phyloP scores from a whole-genome alignment of 1,140 invertebrate genomes.

The Euwallacea similis region DNA sequence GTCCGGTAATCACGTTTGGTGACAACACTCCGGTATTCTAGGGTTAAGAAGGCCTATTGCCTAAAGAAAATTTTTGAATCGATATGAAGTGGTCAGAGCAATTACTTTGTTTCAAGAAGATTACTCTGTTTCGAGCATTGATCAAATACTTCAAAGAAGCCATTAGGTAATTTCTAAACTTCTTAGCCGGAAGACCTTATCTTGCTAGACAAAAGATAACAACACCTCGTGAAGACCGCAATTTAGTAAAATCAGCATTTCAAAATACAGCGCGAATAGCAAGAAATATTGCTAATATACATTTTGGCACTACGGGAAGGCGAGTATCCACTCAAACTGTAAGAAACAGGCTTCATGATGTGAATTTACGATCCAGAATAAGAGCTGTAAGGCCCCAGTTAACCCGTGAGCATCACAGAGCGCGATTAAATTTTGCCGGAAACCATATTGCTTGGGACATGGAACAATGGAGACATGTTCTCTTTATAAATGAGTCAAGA shows the following conservation, averaged over 20 bases:
- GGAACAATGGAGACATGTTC: not conserved
- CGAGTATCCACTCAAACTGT: not conserved
- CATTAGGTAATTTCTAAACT: conserved; percentile 9
- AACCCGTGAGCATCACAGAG: not conserved
- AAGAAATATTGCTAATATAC: conserved; percentile 1
- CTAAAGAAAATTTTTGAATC: not conserved
- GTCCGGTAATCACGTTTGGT: too few relatives aligned
- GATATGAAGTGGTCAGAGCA: not conserved
- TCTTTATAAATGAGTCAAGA: conserved; percentile 15
- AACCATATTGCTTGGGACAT: conserved; percentile 9
- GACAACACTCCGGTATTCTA: too few relatives aligned
- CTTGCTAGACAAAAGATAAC: not conserved
- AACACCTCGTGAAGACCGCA: too few relatives aligned
- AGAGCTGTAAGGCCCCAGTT: conserved; percentile 3
- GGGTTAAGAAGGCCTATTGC: not conserved
- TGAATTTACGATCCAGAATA: not conserved
- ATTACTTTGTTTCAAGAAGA: conserved; percentile 5
- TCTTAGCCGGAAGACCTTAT: conserved; percentile 11
- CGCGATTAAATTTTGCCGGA: conserved; percentile 1
- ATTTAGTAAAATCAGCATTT: not conserved
- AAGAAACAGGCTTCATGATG: not conserved
- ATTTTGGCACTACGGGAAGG: too few relatives aligned
- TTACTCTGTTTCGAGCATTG: not conserved
- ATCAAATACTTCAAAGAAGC: not conserved
- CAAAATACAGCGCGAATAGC: conserved; percentile 21